Base-by-base conservation (phyloP, 53 echinoderm and acorn worm genomes). In the Echinometra lucunter region DNA sequence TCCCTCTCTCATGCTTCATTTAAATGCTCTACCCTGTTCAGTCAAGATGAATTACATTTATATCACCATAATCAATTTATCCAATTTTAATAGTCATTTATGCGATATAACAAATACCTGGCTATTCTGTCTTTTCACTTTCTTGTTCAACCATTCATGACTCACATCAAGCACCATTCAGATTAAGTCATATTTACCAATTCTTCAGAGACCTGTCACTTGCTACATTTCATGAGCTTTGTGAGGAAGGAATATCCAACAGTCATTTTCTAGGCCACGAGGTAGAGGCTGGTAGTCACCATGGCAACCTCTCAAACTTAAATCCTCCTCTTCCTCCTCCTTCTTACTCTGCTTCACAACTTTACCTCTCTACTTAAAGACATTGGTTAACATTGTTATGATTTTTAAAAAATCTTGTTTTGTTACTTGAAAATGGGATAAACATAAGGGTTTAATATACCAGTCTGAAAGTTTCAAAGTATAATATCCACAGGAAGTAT, bases 231-330 rank as follows among this genome's bases (percentile, higher is more conserved):
- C 70, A 34, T 34, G 34, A 21, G 40, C 38, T 0, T 9, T 4
- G n/a, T n/a, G 49, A 83, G 83, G 83, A 83, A 83, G 83, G 83
- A 83, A 83, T 83, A 83, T 83, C 83, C 83, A 83, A n/a, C 83
- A 83, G 83, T 28, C 28, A 83, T n/a, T 45, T 47, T 83, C 83
- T 45, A 47, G 83, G 83, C 27, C 83, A 83, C 10, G n/a, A n/a
- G 83, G 49, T 49, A 45, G 83, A 49, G 83, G 49, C 45, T n/a
- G 12, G 83, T 27, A 11, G 28, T 83, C n/a, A 28, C 83, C 83
- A 83, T 49, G 49, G n/a, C 83, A 45, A 83, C 49, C n/a, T 8
- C 83, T 83, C 83, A n/a, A 49, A 83, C 49, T 45, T 27, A 45
- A 83, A 83, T 49, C 83, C 49, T 83, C 49, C 49, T n/a, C 47